Evolutionary conservation across 2,797 vertebrate genomes (phyloP).

Genomic region (Muraenolepis orangiensis): DNA sequence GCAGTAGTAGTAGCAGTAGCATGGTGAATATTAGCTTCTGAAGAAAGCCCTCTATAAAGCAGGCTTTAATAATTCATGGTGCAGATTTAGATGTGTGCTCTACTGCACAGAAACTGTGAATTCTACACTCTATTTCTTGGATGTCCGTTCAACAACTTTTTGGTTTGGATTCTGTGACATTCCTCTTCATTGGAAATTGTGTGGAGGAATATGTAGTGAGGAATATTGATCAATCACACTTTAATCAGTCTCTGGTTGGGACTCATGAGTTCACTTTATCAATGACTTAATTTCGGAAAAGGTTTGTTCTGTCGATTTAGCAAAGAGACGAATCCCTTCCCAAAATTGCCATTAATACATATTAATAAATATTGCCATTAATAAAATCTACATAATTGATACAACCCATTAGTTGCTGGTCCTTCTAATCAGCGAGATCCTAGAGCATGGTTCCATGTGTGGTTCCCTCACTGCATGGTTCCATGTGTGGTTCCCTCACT

Average conservation of each 20-base stretch:
- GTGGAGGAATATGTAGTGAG: neutral
- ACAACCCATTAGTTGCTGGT: neutral
- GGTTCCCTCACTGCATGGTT: neutral
- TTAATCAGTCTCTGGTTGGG: neutral
- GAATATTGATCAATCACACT: neutral
- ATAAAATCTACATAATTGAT: neutral
- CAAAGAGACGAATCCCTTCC: neutral
- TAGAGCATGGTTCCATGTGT: neutral
- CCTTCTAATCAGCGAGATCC: neutral
- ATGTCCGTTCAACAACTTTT: conserved; percentile 58
- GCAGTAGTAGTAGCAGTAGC: no score
- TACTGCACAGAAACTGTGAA: conserved; percentile 66
- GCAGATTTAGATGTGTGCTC: conserved; percentile 74
- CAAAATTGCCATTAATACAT: neutral
- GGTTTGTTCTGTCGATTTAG: neutral
- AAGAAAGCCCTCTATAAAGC: conserved; percentile 71
- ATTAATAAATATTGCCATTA: no score
- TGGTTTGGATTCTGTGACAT: conserved; percentile 21
- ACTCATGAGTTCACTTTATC: neutral
- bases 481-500: neutral
- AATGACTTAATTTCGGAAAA: neutral
- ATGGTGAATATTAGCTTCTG: conserved; percentile 57
- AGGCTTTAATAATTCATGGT: conserved; percentile 79
- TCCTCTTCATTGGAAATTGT: conserved; percentile 40
- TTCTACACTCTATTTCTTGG: conserved; percentile 65